Percentiles rank a stretch among this genome's conserved stretches.
Evolutionary conservation across 37 sponge, comb jelly and placozoan genomes (phyloP).

Genomic region (Geodia barretti): DNA sequence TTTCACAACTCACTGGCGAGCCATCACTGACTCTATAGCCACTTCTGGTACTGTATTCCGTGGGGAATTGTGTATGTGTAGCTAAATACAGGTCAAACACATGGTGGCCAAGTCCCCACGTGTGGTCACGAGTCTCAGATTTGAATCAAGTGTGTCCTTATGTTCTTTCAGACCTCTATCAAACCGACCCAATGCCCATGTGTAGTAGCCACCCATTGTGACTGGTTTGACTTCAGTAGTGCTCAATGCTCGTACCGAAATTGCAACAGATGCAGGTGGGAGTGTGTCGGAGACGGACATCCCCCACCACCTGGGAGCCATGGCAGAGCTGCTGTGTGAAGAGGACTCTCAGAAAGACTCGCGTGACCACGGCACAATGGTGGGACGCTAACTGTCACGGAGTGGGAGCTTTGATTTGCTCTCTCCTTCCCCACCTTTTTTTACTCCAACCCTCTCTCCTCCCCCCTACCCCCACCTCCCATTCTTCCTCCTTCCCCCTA

Average conservation of each 20-base stretch:
- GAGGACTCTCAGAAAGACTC: conserved; percentile 56
- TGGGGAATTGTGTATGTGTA: no score
- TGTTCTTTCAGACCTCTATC: no score
- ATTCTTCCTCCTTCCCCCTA: no score
- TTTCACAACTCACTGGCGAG: conserved; percentile 69
- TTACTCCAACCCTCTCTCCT: not conserved
- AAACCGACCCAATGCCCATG: no score
- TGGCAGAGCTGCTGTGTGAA: conserved; percentile 62
- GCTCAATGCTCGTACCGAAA: conserved; percentile 20
- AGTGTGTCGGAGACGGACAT: conserved; percentile 28
- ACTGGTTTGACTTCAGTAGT: not conserved
- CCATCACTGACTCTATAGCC: conserved; percentile 47
- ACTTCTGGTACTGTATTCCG: conserved; percentile 14
- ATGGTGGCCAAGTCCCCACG: no score
- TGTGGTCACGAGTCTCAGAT: no score
- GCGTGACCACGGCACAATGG: conserved; percentile 35
- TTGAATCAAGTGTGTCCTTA: no score
- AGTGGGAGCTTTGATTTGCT: not conserved
- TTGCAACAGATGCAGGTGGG: not conserved
- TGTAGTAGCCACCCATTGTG: no score
- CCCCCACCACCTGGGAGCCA: conserved; percentile 27
- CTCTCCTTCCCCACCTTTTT: not conserved
- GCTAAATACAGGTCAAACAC: no score
- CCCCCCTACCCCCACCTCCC: no score
- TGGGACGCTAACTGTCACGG: conserved; percentile 15